These are phyloP conservation scores for Anguilla rostrata DNA, from an alignment of 2,113 vertebrate genomes.

Conservation along the genomic window DNA sequence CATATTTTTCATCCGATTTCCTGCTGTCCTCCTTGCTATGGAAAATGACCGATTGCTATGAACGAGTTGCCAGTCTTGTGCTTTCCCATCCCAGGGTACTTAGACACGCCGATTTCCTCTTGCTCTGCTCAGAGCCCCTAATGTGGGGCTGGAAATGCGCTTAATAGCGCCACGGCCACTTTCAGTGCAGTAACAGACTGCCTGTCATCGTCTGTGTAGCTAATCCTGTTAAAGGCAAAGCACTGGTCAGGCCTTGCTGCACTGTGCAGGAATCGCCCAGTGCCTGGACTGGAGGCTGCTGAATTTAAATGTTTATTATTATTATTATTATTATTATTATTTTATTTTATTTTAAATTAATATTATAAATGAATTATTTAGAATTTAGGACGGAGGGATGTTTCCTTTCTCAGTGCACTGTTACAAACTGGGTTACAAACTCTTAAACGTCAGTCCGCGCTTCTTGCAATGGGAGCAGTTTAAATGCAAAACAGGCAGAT, in stretches of 20 bases:
- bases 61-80: neutral
- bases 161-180: neutral
- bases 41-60: neutral
- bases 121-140: neutral
- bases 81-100: neutral
- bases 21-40: neutral
- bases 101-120: neutral
- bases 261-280: neutral
- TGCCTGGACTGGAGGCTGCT: neutral
- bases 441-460: neutral
- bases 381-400: neutral
- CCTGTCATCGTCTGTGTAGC: neutral
- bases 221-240: neutral
- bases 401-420: neutral
- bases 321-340: no score
- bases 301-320: neutral
- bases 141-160: neutral
- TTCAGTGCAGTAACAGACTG: neutral
- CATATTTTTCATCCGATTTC: neutral
- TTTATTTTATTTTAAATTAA: neutral
- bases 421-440: neutral
- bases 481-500: neutral
- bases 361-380: neutral
- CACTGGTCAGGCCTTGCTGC: neutral
- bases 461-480: neutral